phyloP scores from a whole-genome alignment of 1,140 invertebrate species.

The Megathymus violae region DNA sequence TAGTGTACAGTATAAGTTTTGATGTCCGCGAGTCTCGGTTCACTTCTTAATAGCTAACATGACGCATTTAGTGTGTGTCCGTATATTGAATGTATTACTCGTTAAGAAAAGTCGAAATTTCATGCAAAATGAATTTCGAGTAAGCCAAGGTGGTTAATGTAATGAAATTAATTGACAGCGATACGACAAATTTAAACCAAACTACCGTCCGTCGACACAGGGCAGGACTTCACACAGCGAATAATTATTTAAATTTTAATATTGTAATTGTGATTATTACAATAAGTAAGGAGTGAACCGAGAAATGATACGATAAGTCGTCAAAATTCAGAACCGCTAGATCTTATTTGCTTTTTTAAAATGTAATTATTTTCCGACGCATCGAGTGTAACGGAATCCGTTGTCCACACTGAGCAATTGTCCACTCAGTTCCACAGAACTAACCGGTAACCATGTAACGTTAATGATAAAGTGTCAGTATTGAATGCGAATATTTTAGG shows the following conservation, averaged over 20 bases:
- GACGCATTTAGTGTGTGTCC: too few relatives aligned
- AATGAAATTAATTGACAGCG: too few relatives aligned
- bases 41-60: too few relatives aligned
- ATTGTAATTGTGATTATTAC: not conserved
- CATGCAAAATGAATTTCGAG: too few relatives aligned
- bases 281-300: slow-evolving; percentile 1
- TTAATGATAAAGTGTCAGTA: slow-evolving; percentile 45
- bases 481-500: slow-evolving; percentile 59
- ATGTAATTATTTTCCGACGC: not conserved
- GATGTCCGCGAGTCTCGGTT: slow-evolving; percentile 1
- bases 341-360: slow-evolving; percentile 22
- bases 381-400: not conserved
- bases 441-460: slow-evolving; percentile 45
- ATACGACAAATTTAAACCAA: too few relatives aligned
- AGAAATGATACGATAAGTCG: slow-evolving; percentile 1
- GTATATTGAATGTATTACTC: not conserved
- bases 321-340: slow-evolving; percentile 45
- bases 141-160: too few relatives aligned
- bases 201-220: too few relatives aligned
- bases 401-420: slow-evolving; percentile 22
- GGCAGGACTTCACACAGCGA: too few relatives aligned
- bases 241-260: too few relatives aligned
- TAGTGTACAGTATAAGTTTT: slow-evolving; percentile 11
- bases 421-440: slow-evolving; percentile 46
- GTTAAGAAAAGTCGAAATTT: too few relatives aligned